Conservation (phyloP, 2,888 invertebrate genomes). For the Chrysolina oricalcia region DNA sequence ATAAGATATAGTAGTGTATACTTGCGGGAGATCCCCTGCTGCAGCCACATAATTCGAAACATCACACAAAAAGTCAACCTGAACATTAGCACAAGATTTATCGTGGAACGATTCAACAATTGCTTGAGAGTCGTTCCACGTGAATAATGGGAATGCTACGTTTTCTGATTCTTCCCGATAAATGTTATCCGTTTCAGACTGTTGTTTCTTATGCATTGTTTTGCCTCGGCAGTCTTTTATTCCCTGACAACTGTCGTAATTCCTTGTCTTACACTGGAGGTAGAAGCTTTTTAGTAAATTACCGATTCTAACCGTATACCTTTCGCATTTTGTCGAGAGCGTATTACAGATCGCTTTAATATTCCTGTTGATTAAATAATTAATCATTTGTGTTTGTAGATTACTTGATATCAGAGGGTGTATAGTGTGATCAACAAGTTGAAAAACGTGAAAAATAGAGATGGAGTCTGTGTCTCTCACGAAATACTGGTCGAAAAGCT, state of each 20-base stretch:
- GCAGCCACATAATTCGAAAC: background rate
- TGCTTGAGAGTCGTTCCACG: conserved; percentile 58
- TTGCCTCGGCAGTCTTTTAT: conserved; percentile 48
- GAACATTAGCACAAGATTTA: conserved; percentile 58
- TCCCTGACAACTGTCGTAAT: conserved; percentile 54
- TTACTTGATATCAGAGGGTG: too few species aligned
- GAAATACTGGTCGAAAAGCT: too few species aligned
- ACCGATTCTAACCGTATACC: conserved; percentile 49
- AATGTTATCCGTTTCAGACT: conserved; percentile 56
- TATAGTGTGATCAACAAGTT: too few species aligned
- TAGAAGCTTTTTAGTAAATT: conserved; percentile 59
- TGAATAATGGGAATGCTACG: conserved; percentile 60
- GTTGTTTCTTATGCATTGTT: conserved; percentile 53
- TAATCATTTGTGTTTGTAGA: too few species aligned
- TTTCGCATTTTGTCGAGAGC: conserved; percentile 33
- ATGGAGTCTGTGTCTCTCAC: too few species aligned
- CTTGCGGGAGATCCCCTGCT: background rate
- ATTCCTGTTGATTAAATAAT: background rate
- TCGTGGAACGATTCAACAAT: conserved; percentile 59
- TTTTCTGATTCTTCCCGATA: conserved; percentile 59
- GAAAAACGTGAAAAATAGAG: too few species aligned
- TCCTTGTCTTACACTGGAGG: conserved; percentile 55
- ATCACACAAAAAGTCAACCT: conserved; percentile 44
- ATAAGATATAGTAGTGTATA: background rate
- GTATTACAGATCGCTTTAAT: conserved; percentile 33